These are phyloP conservation scores for Saturnia pavonia DNA, from an alignment of 2,888 invertebrate genomes.

Conservation along the genomic window DNA sequence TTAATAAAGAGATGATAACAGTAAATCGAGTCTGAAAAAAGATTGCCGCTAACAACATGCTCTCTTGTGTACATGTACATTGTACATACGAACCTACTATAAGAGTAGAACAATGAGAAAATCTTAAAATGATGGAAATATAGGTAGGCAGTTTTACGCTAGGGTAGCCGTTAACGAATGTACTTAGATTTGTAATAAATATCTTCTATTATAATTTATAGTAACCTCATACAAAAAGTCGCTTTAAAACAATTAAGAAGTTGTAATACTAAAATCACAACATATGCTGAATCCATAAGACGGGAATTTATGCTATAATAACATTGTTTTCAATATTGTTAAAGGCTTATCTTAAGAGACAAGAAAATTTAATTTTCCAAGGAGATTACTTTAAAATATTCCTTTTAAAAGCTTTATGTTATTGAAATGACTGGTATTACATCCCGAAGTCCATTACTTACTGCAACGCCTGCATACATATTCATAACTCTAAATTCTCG, in stretches of 20 bases:
- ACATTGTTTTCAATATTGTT: slow-evolving; percentile 35
- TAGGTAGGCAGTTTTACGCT: not conserved
- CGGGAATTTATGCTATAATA: slow-evolving; percentile 6
- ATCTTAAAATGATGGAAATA: not conserved
- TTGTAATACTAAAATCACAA: not conserved
- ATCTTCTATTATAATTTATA: not conserved
- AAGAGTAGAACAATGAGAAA: not conserved
- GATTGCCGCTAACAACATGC: too few relatives aligned
- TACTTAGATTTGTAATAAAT: not conserved
- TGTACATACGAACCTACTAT: too few relatives aligned
- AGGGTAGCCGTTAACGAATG: not conserved
- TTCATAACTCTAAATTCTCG: slow-evolving; percentile 75
- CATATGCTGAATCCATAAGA: not conserved
- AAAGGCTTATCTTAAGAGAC: slow-evolving; percentile 37
- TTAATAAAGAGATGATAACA: too few relatives aligned
- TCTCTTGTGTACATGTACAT: too few relatives aligned
- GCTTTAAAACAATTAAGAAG: not conserved
- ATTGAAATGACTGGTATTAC: slow-evolving; percentile 68
- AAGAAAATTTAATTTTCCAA: slow-evolving; percentile 49
- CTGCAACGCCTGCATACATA: slow-evolving; percentile 73
- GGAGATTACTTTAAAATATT: slow-evolving; percentile 52
- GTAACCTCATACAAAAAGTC: not conserved
- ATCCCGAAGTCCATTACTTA: slow-evolving; percentile 67
- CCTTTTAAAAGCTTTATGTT: slow-evolving; percentile 61
- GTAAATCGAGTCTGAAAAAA: too few relatives aligned